Conservation (phyloP, 1,140 invertebrate species). For the Sarcophaga bullata region DNA sequence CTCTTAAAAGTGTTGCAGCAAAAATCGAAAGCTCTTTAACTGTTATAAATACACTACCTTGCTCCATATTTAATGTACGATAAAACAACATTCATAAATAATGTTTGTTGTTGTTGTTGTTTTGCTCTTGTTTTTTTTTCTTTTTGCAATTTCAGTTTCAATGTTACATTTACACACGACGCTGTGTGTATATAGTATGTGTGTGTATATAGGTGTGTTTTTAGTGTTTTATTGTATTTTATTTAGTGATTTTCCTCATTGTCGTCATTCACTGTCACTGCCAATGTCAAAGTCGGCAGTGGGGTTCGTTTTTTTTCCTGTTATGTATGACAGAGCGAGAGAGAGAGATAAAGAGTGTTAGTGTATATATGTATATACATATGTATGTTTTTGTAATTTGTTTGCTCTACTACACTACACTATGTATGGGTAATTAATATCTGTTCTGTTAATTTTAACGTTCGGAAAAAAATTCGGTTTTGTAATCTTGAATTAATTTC, state of each 20-base stretch:
- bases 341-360: background rate
- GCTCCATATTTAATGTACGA: too few relatives aligned
- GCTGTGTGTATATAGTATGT: background rate
- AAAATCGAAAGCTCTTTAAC: too few relatives aligned
- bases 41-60: too few relatives aligned
- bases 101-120: too few relatives aligned
- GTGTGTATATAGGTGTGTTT: constrained; percentile 8
- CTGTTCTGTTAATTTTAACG: background rate
- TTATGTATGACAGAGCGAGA: background rate
- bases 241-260: constrained; percentile 37
- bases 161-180: background rate
- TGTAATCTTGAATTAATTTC: too few relatives aligned
- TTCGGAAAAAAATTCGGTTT: too few relatives aligned
- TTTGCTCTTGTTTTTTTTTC: background rate
- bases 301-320: background rate
- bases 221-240: constrained; percentile 5
- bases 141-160: constrained; percentile 21
- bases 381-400: background rate
- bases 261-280: constrained; percentile 40
- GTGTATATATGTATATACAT: background rate
- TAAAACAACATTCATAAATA: too few relatives aligned
- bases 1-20: too few relatives aligned
- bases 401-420: too few relatives aligned
- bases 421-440: too few relatives aligned
- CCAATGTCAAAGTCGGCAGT: constrained; percentile 38